Conservation (phyloP, 2,888 invertebrate species). For the Apodemia zela region DNA sequence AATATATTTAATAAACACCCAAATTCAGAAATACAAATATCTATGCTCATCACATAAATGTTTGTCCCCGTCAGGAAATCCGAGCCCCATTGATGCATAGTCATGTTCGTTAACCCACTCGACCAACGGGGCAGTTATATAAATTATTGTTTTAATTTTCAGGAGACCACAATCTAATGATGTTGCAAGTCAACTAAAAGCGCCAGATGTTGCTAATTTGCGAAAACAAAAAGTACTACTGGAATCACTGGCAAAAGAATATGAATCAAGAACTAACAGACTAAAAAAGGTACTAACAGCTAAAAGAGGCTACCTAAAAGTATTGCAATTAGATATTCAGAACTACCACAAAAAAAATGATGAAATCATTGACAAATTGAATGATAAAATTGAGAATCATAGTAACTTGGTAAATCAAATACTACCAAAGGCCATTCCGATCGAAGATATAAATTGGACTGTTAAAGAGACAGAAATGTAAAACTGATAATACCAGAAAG, state of each 20-base stretch:
- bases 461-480: constrained; percentile 45
- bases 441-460: constrained; percentile 49
- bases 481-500: constrained; percentile 48
- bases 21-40: too few relatives aligned
- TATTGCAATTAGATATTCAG: constrained; percentile 64
- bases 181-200: constrained; percentile 59
- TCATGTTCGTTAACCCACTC: too few relatives aligned
- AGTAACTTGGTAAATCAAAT: constrained; percentile 43
- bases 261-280: constrained; percentile 58
- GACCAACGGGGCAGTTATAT: too few relatives aligned
- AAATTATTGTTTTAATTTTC: constrained; percentile 30
- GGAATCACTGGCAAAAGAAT: constrained; percentile 60
- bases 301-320: constrained; percentile 65
- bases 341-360: constrained; percentile 70
- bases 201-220: constrained; percentile 57
- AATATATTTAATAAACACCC: too few relatives aligned
- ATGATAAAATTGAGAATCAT: constrained; percentile 54
- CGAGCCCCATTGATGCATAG: too few relatives aligned
- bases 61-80: too few relatives aligned
- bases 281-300: constrained; percentile 59
- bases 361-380: constrained; percentile 51
- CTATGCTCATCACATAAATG: too few relatives aligned
- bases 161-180: constrained; percentile 68
- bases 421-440: constrained; percentile 39
- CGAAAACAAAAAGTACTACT: constrained; percentile 59